phyloP scores from a whole-genome alignment of 1,140 invertebrate genomes.

The Muscidifurax raptorellus region DNA sequence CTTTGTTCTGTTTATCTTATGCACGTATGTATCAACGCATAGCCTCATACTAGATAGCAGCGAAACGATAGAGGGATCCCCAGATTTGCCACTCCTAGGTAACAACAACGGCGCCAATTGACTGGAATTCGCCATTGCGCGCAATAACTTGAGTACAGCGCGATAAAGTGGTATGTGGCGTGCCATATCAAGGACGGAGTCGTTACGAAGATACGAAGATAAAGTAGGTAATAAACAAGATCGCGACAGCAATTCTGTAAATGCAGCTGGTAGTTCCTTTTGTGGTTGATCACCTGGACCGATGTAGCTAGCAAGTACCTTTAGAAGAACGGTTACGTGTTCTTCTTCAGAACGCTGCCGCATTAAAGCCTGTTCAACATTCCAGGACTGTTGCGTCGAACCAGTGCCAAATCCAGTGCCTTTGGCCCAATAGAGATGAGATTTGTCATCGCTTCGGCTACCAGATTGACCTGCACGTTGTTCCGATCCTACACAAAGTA shows the following conservation, averaged over 20 bases:
- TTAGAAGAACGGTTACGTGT: conserved; percentile 88
- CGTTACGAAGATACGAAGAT: conserved; percentile 94
- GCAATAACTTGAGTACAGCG: conserved; percentile 86
- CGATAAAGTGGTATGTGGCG: conserved; percentile 94
- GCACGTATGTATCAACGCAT: conserved; percentile 93
- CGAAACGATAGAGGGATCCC: conserved; percentile 78
- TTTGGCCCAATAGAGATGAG: conserved; percentile 95
- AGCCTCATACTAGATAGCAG: conserved; percentile 90
- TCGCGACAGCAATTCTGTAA: conserved; percentile 85
- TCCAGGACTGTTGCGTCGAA: conserved; percentile 96
- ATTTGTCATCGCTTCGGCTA: conserved; percentile 81
- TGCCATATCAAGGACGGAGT: conserved; percentile 96
- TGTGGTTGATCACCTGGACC: conserved; percentile 80
- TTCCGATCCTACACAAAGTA: conserved; percentile 44
- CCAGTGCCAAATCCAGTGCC: conserved; percentile 96
- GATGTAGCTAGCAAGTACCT: conserved; percentile 91
- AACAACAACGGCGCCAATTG: conserved; percentile 82
- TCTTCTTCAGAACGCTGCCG: conserved; percentile 93
- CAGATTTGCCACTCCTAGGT: conserved; percentile 73
- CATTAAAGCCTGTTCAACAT: conserved; percentile 94
- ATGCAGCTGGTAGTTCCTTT: conserved; percentile 79
- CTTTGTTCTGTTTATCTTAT: conserved; percentile 71
- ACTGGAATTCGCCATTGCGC: conserved; percentile 84
- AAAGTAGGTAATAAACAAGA: conserved; percentile 92
- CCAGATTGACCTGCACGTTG: conserved; percentile 59